These are phyloP conservation scores for Daubentonia madagascariensis DNA, from an alignment of 2,113 vertebrate species.

Conservation along the genomic window DNA sequence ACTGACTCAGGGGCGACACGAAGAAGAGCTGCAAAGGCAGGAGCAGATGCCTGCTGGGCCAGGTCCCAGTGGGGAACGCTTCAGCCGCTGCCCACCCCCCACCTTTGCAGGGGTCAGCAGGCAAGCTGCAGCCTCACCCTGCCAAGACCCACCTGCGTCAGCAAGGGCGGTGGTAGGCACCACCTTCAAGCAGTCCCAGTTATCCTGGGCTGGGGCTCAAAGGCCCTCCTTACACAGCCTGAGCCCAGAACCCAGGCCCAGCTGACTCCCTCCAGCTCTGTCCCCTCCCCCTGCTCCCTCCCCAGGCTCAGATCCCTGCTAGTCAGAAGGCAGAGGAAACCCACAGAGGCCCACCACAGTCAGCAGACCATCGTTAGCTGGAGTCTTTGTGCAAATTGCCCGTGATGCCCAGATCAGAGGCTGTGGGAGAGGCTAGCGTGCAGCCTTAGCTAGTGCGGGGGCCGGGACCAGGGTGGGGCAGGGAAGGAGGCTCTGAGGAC, in stretches of 20 bases:
- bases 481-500: neutral
- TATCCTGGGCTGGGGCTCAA: neutral
- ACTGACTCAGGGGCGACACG: rapidly evolving
- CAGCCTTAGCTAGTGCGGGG: too few species aligned
- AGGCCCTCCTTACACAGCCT: too few species aligned
- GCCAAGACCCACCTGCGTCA: neutral
- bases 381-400: neutral
- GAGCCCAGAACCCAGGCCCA: too few species aligned
- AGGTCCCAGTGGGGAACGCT: rapidly evolving
- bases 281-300: rapidly evolving
- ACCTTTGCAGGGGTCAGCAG: neutral
- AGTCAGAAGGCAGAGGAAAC: neutral
- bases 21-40: neutral
- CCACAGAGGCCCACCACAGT: rapidly evolving
- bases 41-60: rapidly evolving
- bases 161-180: neutral
- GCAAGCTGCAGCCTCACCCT: neutral
- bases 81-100: neutral
- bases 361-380: neutral
- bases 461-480: rapidly evolving
- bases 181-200: neutral
- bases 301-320: neutral
- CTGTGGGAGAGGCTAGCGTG: rapidly evolving
- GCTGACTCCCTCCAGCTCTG: neutral
- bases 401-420: neutral